Evolutionary conservation across 2,113 vertebrate species (phyloP), one percentile per base, ranked within the genome.

Genomic region (Pluvianellus socialis): DNA sequence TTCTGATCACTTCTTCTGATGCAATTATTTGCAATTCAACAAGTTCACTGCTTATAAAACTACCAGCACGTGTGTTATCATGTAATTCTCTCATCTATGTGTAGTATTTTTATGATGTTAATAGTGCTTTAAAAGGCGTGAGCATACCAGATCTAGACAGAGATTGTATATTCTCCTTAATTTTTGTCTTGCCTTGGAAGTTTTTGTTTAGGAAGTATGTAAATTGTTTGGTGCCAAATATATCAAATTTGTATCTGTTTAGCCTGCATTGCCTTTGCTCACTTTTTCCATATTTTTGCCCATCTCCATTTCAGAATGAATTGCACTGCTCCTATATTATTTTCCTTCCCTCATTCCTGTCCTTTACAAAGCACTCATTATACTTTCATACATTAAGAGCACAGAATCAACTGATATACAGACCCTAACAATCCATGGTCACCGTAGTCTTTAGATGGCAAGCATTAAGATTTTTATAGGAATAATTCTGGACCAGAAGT

Each of bases 221-320:
- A 93, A 86, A 77, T 68, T 63, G 15, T 65, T 79, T 67, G n/a
- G 56, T 89, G 76, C 56, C 68, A 87, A 89, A 42, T 71, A 45
- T 52, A 74, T 71, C 2, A 79, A 77, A 66, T 33, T 47, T 70
- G 24, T 77, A 30, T n/a, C 32, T 42, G 80, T 75, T 93, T 93
- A 92, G 62, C 72, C 80, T 79, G 76, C 30, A 20, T 6, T 83
- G 56, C 38, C 40, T 80, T 89, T 86, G 33, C 47, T 92, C 38
- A 72, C 30, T 80, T 93, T 70, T 90, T 72, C 52, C 30, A 6
- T 75, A 59, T 35, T 91, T 93, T 92, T 76, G 10, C 20, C 53
- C 24, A 58, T 58, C 62, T 47, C 70, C 40, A 50, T 62, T 75
- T 86, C 35, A 33, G 67, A 90, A 90, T 67, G 44, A 86, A 66